Evolutionary conservation across 2,797 vertebrate species (phyloP).

Genomic region (Arremon aurantiirostris): DNA sequence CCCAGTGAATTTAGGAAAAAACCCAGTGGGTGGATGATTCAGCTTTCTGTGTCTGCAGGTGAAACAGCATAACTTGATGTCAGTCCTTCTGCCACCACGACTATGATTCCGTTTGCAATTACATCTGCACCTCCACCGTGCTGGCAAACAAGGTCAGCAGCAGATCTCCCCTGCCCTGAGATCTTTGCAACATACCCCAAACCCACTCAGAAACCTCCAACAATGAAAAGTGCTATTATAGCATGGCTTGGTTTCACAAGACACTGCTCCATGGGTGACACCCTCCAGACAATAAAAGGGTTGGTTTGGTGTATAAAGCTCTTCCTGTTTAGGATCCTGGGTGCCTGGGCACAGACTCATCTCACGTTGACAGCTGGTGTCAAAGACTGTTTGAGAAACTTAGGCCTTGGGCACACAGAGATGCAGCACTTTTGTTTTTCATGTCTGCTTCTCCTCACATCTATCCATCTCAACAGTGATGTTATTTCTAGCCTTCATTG

Average conservation of each 20-base stretch:
- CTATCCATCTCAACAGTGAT: neutral
- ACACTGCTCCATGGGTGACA: neutral
- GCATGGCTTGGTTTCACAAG: neutral
- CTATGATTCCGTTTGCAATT: neutral
- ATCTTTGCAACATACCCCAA: neutral
- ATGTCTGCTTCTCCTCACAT: neutral
- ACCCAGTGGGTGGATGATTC: fast-evolving
- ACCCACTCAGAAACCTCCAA: neutral
- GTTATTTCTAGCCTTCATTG: slow-evolving; percentile 2
- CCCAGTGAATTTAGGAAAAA: neutral
- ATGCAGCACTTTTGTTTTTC: neutral
- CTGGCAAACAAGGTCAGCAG: neutral
- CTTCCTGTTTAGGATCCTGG: neutral
- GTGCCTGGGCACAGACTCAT: neutral
- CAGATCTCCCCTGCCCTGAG: neutral
- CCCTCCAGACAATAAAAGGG: neutral
- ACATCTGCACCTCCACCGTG: neutral
- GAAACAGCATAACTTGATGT: neutral
- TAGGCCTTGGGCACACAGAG: neutral
- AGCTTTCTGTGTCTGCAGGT: neutral
- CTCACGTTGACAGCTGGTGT: fast-evolving
- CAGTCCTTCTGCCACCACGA: neutral
- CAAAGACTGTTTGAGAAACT: neutral
- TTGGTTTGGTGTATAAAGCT: neutral
- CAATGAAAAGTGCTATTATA: neutral